phyloP scores from a whole-genome alignment of 2,888 invertebrate genomes.

The Teinopalpus imperialis region DNA sequence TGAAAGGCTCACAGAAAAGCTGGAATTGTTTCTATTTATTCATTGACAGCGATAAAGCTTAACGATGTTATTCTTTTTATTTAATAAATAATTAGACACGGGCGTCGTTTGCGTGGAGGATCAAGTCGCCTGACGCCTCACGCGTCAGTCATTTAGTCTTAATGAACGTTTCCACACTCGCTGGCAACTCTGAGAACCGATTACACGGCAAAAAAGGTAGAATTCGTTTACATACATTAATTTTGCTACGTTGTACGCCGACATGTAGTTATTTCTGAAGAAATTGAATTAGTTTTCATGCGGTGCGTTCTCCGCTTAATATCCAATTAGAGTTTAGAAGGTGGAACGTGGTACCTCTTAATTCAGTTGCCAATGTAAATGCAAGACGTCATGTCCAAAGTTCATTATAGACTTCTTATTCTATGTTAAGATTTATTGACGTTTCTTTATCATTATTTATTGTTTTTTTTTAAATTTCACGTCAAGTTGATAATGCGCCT shows the following conservation, averaged over 20 bases:
- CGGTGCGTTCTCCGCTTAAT: conserved; percentile 4
- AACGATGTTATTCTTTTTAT: conserved; percentile 6
- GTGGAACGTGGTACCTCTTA: conserved; percentile 1
- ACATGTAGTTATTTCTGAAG: conserved; percentile 6
- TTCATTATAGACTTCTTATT: neutral
- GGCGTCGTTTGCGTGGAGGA: conserved; percentile 36
- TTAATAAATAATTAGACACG: conserved; percentile 1
- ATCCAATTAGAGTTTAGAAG: conserved; percentile 6
- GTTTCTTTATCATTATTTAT: too few relatives aligned
- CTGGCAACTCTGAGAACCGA: conserved; percentile 8
- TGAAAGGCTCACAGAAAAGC: too few relatives aligned
- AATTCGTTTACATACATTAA: conserved; percentile 21
- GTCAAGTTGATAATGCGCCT: too few relatives aligned
- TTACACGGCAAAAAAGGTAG: conserved; percentile 16
- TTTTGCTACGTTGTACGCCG: conserved; percentile 1
- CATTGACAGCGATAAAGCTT: neutral
- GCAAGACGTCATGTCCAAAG: neutral
- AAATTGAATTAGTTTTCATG: conserved; percentile 12
- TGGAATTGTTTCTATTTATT: neutral
- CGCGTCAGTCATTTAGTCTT: conserved; percentile 12
- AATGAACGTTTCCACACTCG: conserved; percentile 11
- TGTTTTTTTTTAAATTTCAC: too few relatives aligned
- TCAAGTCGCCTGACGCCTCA: conserved; percentile 21
- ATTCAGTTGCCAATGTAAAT: neutral
- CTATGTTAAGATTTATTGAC: too few relatives aligned